Evolutionary conservation across 2,113 vertebrate genomes (phyloP).

Genomic region (Bubo blakistoni): DNA sequence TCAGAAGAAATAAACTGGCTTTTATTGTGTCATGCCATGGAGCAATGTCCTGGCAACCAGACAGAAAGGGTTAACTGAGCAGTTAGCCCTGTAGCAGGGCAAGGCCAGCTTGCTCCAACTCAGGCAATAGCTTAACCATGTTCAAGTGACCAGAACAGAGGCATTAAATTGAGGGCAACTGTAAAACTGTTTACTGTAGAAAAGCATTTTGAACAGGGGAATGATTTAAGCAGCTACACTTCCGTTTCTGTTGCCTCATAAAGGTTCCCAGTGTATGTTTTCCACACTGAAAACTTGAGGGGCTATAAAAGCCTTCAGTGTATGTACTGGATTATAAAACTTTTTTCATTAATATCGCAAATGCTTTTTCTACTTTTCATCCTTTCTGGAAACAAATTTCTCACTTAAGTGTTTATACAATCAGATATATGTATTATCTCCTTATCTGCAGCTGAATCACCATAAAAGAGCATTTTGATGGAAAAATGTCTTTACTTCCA

Average conservation of each 20-base stretch:
- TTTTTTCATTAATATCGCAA: neutral
- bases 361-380: neutral
- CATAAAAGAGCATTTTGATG: neutral
- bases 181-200: neutral
- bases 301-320: neutral
- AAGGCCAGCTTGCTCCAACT: neutral
- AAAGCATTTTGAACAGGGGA: neutral
- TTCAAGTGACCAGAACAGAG: neutral
- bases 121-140: neutral
- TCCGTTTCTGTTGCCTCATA: neutral
- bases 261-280: neutral
- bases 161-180: neutral
- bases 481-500: neutral
- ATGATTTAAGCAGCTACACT: neutral
- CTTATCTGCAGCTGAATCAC: neutral
- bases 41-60: neutral
- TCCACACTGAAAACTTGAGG: neutral
- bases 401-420: neutral
- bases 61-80: neutral
- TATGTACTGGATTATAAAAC: neutral
- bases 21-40: neutral
- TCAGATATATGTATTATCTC: neutral
- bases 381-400: neutral
- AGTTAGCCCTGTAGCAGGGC: neutral
- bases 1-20: neutral